Conservation (phyloP, 1,140 invertebrate species). For the Drosophila prosaltans region DNA sequence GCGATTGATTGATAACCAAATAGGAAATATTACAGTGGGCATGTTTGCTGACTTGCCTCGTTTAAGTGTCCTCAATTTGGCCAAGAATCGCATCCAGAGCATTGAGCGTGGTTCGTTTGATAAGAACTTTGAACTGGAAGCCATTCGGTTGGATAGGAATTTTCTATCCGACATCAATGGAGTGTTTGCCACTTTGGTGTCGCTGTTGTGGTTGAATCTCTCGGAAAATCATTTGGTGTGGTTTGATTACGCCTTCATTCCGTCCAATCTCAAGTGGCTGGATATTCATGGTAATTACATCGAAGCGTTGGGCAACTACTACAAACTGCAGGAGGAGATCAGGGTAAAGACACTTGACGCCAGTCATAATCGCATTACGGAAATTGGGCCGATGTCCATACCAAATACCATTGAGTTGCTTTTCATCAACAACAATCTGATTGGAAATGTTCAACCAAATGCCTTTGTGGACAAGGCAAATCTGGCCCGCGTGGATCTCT, state of each 20-base stretch:
- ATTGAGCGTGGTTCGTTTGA: slow-evolving; percentile 93
- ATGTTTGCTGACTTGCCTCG: slow-evolving; percentile 93
- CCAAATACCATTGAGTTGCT: slow-evolving; percentile 95
- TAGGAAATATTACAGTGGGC: slow-evolving; percentile 91
- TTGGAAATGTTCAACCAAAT: slow-evolving; percentile 90
- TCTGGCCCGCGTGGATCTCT: slow-evolving; percentile 93
- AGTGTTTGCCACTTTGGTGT: slow-evolving; percentile 91
- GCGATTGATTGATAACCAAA: slow-evolving; percentile 93
- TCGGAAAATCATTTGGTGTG: slow-evolving; percentile 95
- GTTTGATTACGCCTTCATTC: slow-evolving; percentile 95
- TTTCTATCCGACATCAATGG: slow-evolving; percentile 94
- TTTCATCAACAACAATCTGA: slow-evolving; percentile 95
- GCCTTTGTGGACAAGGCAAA: slow-evolving; percentile 93
- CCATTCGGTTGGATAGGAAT: slow-evolving; percentile 93
- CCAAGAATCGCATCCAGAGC: slow-evolving; percentile 93
- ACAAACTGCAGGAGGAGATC: slow-evolving; percentile 91
- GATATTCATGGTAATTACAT: slow-evolving; percentile 95
- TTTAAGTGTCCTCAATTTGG: slow-evolving; percentile 93
- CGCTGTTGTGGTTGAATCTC: slow-evolving; percentile 93
- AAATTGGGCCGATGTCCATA: slow-evolving; percentile 90
- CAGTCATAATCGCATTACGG: slow-evolving; percentile 93
- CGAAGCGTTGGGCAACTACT: slow-evolving; percentile 93
- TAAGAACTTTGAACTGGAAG: slow-evolving; percentile 90
- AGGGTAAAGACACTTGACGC: slow-evolving; percentile 92
- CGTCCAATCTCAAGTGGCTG: slow-evolving; percentile 93